A percentile compares a stretch with the other conserved stretches of the same genome.
Conservation (phyloP, 1,140 invertebrate species). For the Plodia interpunctella region DNA sequence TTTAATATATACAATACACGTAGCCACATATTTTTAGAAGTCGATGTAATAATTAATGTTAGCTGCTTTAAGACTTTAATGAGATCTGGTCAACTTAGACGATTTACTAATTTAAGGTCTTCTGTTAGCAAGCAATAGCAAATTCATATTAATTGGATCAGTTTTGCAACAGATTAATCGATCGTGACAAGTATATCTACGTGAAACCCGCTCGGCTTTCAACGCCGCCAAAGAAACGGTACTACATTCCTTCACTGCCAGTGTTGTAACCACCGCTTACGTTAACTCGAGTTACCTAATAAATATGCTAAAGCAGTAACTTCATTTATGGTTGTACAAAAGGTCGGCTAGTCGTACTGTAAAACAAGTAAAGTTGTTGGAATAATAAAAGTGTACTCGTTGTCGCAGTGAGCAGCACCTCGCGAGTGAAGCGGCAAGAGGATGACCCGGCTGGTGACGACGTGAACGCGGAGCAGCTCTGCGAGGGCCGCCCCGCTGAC, state of each 20-base stretch:
- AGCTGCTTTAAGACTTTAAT: too few relatives aligned
- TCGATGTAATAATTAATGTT: too few relatives aligned
- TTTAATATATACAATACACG: not conserved
- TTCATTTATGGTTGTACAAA: not conserved
- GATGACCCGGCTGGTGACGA: slow-evolving; percentile 81
- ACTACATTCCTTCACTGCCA: slow-evolving; percentile 57
- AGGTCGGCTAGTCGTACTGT: not conserved
- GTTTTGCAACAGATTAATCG: slow-evolving; percentile 20
- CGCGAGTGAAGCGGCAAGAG: slow-evolving; percentile 80
- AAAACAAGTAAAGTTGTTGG: too few relatives aligned
- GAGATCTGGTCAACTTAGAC: too few relatives aligned
- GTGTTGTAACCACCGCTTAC: slow-evolving; percentile 67
- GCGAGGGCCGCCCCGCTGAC: slow-evolving; percentile 89
- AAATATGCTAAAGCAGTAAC: slow-evolving; percentile 40
- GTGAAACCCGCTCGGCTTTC: slow-evolving; percentile 23
- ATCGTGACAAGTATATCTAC: not conserved
- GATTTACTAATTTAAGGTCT: too few relatives aligned
- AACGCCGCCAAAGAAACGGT: slow-evolving; percentile 54
- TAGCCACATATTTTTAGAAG: too few relatives aligned
- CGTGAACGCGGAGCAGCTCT: slow-evolving; percentile 88
- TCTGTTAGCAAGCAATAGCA: not conserved
- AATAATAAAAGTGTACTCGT: not conserved
- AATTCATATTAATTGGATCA: not conserved
- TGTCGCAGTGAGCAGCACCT: slow-evolving; percentile 59
- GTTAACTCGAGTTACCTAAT: slow-evolving; percentile 64